Evolutionary conservation across 2,797 vertebrate genomes (phyloP).

Genomic region (Lemur catta): DNA sequence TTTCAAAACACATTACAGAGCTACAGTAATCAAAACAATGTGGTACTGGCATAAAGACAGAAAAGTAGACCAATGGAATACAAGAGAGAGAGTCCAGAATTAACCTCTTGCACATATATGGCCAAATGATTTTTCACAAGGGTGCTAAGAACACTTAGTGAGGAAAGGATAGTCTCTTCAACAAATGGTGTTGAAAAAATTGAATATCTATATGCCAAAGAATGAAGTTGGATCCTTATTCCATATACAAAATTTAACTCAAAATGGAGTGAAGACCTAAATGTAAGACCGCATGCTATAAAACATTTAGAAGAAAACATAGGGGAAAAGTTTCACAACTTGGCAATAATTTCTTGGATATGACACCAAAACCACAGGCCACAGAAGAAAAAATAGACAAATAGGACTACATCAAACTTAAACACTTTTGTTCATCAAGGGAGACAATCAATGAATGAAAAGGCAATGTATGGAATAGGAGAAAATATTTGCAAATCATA

Average conservation of each 20-base stretch:
- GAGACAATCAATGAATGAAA: not conserved
- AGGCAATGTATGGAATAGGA: not conserved
- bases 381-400: not conserved
- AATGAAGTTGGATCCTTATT: not conserved
- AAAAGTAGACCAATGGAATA: not conserved
- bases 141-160: not conserved
- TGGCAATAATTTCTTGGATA: not conserved
- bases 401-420: not conserved
- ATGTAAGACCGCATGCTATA: not conserved
- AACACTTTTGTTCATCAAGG: not conserved
- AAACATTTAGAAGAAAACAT: not conserved
- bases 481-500: not conserved
- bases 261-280: not conserved
- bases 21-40: not conserved
- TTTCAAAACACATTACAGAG: not conserved
- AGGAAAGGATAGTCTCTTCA: not conserved
- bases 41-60: not conserved
- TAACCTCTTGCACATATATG: not conserved
- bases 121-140: not conserved
- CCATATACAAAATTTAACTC: not conserved
- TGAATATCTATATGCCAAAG: not conserved
- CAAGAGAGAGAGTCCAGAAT: not conserved
- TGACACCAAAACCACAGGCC: not conserved
- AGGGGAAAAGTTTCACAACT: not conserved
- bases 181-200: not conserved